Evolutionary conservation across 2,113 vertebrate species (phyloP).

Genomic region (Petaurus breviceps): DNA sequence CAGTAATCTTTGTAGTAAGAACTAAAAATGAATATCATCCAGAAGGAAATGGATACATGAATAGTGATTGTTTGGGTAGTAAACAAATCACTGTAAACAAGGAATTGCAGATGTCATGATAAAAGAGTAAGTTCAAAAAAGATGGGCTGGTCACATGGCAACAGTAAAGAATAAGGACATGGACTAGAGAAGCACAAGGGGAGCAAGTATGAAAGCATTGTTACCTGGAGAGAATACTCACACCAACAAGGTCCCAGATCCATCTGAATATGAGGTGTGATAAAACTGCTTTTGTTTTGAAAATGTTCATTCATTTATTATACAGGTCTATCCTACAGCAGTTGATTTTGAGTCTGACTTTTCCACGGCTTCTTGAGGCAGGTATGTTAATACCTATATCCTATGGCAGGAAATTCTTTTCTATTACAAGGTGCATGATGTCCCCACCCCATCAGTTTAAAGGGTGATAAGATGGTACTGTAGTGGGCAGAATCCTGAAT

Average conservation of each 20-base stretch:
- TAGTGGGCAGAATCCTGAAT: constrained; percentile 88
- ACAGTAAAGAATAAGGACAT: background rate
- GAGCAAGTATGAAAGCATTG: background rate
- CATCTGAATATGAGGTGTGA: background rate
- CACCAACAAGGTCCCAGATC: background rate
- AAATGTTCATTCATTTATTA: constrained; percentile 80
- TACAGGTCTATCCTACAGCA: constrained; percentile 96
- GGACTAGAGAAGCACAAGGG: background rate
- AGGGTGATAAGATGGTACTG: background rate
- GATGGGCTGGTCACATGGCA: background rate
- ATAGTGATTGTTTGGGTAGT: background rate
- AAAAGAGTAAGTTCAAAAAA: background rate
- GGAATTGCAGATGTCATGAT: background rate
- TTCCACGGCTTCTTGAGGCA: constrained; percentile 91
- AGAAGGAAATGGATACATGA: background rate
- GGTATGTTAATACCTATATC: constrained; percentile 84
- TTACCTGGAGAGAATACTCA: background rate
- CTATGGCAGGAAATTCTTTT: constrained; percentile 87
- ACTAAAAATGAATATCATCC: too few relatives aligned
- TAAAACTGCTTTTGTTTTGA: constrained; percentile 84
- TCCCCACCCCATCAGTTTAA: background rate
- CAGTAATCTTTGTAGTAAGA: too few relatives aligned
- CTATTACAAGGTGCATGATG: background rate
- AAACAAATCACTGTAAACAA: background rate
- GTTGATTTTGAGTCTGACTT: constrained; percentile 91